Base-by-base conservation (phyloP, 2,797 vertebrate species). In the Sebastes jordani region DNA sequence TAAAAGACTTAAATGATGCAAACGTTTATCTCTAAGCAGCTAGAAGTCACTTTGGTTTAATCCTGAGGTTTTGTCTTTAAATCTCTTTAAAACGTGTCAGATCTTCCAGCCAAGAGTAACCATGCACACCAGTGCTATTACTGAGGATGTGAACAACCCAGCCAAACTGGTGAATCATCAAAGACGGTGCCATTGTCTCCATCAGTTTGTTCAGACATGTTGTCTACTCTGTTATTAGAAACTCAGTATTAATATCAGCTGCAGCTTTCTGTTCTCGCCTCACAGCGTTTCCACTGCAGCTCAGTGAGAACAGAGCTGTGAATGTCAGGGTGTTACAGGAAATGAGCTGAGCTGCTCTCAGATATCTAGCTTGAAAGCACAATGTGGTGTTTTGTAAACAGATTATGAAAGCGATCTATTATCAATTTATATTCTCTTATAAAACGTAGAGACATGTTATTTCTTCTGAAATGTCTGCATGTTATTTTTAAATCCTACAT, bases 111-210 rank as follows among this genome's bases (percentile, higher is more conserved):
- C 82, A 82, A 74, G 27, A 80, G 55, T 14, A 14, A 49, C 10
- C 1, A 52, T 80, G 63, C 79, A 64, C 75, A 82, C 54, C 49
- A 70, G 63, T 30, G 67, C 80, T 80, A 34, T 87, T 81, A 65
- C 56, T 42, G 68, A 76, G 81, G 78, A 89, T 85, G 73, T 60
- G 9, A 81, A 69, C 16, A 61, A 34, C 64, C 65, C 52, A 71
- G 69, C 78, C 78, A 81, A 83, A 76, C 74, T 55, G 81, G n/a
- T 93, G 91, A 94, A 34, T 93, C 91, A 93, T 92, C 85, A 88
- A 66, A 89, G 83, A 75, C 69, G 6, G 11, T 71, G 36, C 68
- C 56, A 78, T 85, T 85, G 71, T 91, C 68, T 87, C 13, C 71
- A 62, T 76, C 55, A 32, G 81, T 82, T 30, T 88, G 90, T 88